Conservation (phyloP, 2,113 vertebrate genomes). For the Triplophysa rosa region DNA sequence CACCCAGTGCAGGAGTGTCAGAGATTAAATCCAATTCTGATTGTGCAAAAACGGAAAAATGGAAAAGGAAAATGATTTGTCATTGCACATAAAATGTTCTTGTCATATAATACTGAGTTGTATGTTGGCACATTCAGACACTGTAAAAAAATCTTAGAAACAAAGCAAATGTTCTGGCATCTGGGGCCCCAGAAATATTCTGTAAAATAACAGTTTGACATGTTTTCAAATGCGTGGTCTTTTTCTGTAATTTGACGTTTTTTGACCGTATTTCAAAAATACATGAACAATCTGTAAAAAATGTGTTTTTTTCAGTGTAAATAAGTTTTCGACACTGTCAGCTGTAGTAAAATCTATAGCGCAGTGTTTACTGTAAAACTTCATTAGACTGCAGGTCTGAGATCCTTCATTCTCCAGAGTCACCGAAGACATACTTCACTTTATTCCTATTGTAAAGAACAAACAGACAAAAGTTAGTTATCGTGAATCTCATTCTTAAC, state of each 20-base stretch:
- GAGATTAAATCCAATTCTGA: too few species aligned
- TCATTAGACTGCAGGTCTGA: neutral
- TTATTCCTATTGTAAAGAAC: slow-evolving; percentile 42
- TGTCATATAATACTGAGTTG: neutral
- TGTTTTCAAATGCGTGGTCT: too few species aligned
- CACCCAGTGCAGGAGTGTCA: neutral
- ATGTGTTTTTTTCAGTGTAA: too few species aligned
- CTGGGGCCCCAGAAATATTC: too few species aligned
- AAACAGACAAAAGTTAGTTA: slow-evolving; percentile 2
- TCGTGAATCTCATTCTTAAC: neutral
- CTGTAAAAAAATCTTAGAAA: neutral
- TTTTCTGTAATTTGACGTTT: too few species aligned
- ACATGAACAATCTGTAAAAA: too few species aligned
- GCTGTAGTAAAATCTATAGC: slow-evolving; percentile 14
- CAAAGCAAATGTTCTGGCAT: too few species aligned
- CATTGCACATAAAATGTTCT: neutral
- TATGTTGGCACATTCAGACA: neutral
- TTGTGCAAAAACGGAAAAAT: too few species aligned
- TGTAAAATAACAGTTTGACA: too few species aligned
- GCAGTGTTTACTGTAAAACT: neutral
- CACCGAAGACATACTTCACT: slow-evolving; percentile 39
- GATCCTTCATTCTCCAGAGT: slow-evolving; percentile 28
- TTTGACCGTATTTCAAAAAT: too few species aligned
- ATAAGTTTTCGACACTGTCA: neutral
- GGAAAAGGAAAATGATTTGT: neutral